Base-by-base conservation (phyloP, 1,140 invertebrate species). In the Stegodyphus mimosarum region DNA sequence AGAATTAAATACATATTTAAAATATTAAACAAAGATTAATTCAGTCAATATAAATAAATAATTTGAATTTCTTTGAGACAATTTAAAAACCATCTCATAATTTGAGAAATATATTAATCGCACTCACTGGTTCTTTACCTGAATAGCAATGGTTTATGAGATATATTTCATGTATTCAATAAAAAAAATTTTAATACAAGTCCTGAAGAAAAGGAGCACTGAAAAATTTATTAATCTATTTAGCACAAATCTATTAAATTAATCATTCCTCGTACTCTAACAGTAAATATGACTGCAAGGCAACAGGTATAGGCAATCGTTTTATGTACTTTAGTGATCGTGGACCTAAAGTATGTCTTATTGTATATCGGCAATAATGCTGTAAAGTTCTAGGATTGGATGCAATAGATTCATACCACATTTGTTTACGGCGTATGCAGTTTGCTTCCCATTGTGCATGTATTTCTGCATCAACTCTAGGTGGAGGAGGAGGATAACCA, bases 331-430 rank as follows among this genome's bases (percentile, higher is more conserved):
- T 70, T 13, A 90, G 74, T 7, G 81, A 63, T 3, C 88, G 88
- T 11, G 63, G 51, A 17, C 72, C 63, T 10, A 90, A 69, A 10
- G 87, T 67, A 6, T 87, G 71, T 13, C 90, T 86, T 15, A 90
- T 89, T 2, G 88, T 71, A 86, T 86, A 90, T 10, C 90, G 78
- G 79, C 90, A 90, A 76, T 88, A 88, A 85, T 90, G 90, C 79
- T 90, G 90, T 0, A 90, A 86, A 15, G 88, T 87, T n/a, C 89
- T 86, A 11, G 89, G 89, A 50, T 87, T 87, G 49, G 76, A 88
- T 7, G 86, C 77, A 9, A 88, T 74, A 6, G 7, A 17, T 71
- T 87, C 87, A 80, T 90, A 89, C 89, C 89, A 90, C 48, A 78
- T n/a, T 63, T 66, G 89, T 69, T 83, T 89, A 87, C 80, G 67